Evolutionary conservation across 1,140 invertebrate species (phyloP).

Genomic region (Drosophila pallidifrons): DNA sequence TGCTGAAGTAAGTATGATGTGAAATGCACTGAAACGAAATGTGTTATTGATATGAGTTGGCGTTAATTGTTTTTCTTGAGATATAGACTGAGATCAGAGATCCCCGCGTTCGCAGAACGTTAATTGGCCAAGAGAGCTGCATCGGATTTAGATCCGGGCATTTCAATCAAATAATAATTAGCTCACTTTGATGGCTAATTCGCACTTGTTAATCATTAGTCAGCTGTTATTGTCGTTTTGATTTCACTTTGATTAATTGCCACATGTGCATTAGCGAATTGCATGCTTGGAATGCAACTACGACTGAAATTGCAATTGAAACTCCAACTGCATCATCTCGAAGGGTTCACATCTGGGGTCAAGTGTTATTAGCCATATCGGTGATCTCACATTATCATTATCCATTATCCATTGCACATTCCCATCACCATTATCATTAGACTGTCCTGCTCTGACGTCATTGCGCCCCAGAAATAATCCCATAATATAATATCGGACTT

Average conservation of each 20-base stretch:
- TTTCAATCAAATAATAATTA: constrained; percentile 36
- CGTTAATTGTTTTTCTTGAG: constrained; percentile 44
- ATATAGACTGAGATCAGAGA: constrained; percentile 2
- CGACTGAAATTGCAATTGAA: not conserved
- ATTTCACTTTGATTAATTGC: constrained; percentile 50
- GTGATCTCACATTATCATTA: constrained; percentile 16
- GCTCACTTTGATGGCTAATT: constrained; percentile 51
- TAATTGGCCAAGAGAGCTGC: not conserved
- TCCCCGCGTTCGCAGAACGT: constrained; percentile 16
- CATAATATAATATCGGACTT: not conserved
- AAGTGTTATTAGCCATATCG: constrained; percentile 32
- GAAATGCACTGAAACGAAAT: constrained; percentile 38
- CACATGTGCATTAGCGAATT: constrained; percentile 30
- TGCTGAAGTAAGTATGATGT: constrained; percentile 25
- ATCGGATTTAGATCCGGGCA: constrained; percentile 15
- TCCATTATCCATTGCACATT: not conserved
- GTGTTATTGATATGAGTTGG: constrained; percentile 54
- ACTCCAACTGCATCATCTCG: constrained; percentile 9
- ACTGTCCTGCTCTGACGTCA: constrained; percentile 28
- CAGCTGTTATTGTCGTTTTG: constrained; percentile 9
- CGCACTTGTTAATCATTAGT: constrained; percentile 47
- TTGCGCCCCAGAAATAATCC: constrained; percentile 31
- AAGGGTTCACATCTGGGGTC: constrained; percentile 41
- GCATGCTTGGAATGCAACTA: constrained; percentile 4
- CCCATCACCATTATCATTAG: constrained; percentile 1